Evolutionary conservation across 2,888 invertebrate species (phyloP).

Genomic region (Oscheius myriophilus): DNA sequence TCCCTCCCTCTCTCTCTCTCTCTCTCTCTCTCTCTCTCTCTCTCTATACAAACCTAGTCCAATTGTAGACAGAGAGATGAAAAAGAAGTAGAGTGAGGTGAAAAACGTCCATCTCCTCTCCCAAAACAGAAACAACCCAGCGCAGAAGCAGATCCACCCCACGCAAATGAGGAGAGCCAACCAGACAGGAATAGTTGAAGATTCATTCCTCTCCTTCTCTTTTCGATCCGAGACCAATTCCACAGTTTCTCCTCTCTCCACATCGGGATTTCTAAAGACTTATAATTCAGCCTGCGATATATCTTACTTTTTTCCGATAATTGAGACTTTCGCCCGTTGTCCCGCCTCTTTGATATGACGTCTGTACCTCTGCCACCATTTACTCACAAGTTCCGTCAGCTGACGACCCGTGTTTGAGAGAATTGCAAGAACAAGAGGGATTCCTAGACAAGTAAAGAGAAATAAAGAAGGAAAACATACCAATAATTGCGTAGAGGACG

Average conservation of each 20-base stretch:
- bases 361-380: conserved; percentile 49
- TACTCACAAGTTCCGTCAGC: conserved; percentile 53
- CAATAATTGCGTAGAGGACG: conserved; percentile 90
- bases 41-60: conserved; percentile 76
- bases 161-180: conserved; percentile 86
- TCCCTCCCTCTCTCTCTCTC: no score
- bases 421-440: conserved; percentile 89
- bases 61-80: conserved; percentile 94
- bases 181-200: conserved; percentile 79
- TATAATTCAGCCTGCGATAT: neutral
- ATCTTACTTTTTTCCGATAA: no score
- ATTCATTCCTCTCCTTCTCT: conserved; percentile 6
- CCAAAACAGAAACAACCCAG: conserved; percentile 78
- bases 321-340: conserved; percentile 31
- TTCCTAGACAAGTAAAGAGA: conserved; percentile 32
- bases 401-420: conserved; percentile 88
- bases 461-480: conserved; percentile 77
- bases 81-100: conserved; percentile 94
- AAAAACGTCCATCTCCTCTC: conserved; percentile 86
- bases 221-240: neutral
- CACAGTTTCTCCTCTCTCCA: conserved; percentile 11
- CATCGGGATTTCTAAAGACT: neutral
- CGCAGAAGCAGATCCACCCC: conserved; percentile 86
- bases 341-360: conserved; percentile 39
- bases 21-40: no score